A percentile compares a stretch with the other conserved stretches of the same genome.
These are phyloP conservation scores for Dinocampus coccinellae DNA, from an alignment of 2,888 invertebrate species.

Conservation along the genomic window DNA sequence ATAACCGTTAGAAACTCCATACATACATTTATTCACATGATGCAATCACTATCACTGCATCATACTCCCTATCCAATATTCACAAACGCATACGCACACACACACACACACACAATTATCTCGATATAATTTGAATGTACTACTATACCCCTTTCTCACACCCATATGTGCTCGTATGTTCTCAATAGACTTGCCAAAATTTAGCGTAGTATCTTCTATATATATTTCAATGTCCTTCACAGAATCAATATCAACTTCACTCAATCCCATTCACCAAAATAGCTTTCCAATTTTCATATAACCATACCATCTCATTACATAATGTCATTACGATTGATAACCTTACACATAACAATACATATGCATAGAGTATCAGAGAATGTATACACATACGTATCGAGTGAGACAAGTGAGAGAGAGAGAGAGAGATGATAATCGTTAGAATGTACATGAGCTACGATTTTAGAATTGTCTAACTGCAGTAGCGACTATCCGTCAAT, in stretches of 20 bases:
- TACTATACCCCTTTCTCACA: constrained; percentile 26
- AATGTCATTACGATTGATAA: constrained; percentile 65
- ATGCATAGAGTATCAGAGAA: no score
- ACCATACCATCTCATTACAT: constrained; percentile 63
- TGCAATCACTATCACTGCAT: background rate
- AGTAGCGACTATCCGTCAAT: background rate
- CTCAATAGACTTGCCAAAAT: background rate
- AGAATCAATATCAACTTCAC: background rate
- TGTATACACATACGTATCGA: no score
- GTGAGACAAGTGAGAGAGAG: constrained; percentile 57
- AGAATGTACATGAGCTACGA: constrained; percentile 56
- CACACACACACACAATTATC: no score
- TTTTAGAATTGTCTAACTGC: constrained; percentile 11
- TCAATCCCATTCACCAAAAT: constrained; percentile 41
- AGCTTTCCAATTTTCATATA: constrained; percentile 60
- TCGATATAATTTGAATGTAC: no score
- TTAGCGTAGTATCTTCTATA: background rate
- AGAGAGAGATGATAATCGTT: constrained; percentile 53
- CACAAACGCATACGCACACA: no score
- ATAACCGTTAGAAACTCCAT: constrained; percentile 24
- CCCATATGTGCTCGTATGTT: constrained; percentile 34
- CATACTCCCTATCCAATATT: background rate
- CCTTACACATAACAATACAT: no score
- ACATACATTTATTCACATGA: background rate
- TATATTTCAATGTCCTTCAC: background rate